phyloP scores from a whole-genome alignment of 2,888 invertebrate species.

The Sminthurinus aureus region DNA sequence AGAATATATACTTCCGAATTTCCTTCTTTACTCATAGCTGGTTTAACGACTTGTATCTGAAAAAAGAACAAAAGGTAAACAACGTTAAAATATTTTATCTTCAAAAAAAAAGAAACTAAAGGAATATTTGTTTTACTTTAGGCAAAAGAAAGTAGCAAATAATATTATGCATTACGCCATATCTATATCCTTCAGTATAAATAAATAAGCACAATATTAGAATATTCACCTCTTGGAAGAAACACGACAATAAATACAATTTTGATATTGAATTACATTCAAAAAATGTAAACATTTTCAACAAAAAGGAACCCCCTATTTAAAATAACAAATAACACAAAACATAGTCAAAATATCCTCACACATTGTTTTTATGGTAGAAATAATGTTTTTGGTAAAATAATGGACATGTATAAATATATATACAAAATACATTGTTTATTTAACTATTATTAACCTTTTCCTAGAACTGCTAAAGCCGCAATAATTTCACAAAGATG shows the following conservation, averaged over 20 bases:
- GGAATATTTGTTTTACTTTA: too few species aligned
- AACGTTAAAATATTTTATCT: background rate
- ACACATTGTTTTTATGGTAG: too few species aligned
- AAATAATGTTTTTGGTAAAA: too few species aligned
- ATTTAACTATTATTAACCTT: conserved; percentile 64
- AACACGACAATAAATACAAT: conserved; percentile 78
- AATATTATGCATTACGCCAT: background rate
- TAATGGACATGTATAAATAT: background rate
- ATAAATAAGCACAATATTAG: background rate
- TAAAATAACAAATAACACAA: conserved; percentile 54
- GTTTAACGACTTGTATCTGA: conserved; percentile 82
- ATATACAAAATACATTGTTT: background rate
- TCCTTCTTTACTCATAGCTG: conserved; percentile 90
- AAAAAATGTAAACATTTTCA: conserved; percentile 91
- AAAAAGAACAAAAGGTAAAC: too few species aligned
- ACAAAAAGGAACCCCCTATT: conserved; percentile 77
- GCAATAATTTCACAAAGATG: conserved; percentile 85
- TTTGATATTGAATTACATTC: conserved; percentile 82
- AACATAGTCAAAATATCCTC: background rate
- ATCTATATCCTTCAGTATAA: conserved; percentile 6
- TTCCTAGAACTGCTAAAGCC: conserved; percentile 74
- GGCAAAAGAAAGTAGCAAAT: background rate
- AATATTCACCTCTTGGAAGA: conserved; percentile 68
- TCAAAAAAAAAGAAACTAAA: too few species aligned
- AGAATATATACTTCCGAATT: conserved; percentile 93